These are phyloP conservation scores for Arctocebus calabarensis DNA, from an alignment of 2,797 vertebrate species.

Conservation along the genomic window DNA sequence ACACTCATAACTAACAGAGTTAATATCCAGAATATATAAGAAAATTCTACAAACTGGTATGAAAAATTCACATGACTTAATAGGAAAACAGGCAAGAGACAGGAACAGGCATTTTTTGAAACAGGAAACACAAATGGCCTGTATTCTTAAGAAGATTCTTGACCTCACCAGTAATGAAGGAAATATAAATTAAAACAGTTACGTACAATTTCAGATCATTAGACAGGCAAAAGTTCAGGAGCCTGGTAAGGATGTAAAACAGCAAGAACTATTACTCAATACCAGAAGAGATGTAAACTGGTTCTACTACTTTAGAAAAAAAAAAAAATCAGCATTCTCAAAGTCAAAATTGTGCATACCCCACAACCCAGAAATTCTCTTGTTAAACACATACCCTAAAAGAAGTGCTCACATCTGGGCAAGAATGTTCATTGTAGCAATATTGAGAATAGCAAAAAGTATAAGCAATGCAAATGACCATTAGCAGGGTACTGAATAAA, in stretches of 20 bases:
- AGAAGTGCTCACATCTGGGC: neutral
- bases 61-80: neutral
- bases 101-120: slow-evolving; percentile 15
- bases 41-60: neutral
- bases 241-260: neutral
- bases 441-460: neutral
- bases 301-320: neutral
- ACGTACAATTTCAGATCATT: neutral
- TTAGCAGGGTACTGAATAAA: neutral
- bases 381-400: neutral
- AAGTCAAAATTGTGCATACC: neutral
- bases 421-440: neutral
- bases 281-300: neutral
- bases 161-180: neutral
- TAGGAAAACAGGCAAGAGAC: slow-evolving; percentile 21
- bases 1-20: neutral
- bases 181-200: slow-evolving; percentile 26
- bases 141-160: neutral
- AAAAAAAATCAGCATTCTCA: neutral
- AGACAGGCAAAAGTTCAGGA: neutral
- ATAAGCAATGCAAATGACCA: neutral
- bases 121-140: slow-evolving; percentile 1
- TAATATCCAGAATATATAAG: neutral
- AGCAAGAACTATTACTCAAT: neutral
- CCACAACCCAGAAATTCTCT: slow-evolving; percentile 7